A percentile compares a stretch with the other conserved stretches of the same genome.
Evolutionary conservation across 1,140 invertebrate genomes (phyloP).

Genomic region (Leptinotarsa texana): DNA sequence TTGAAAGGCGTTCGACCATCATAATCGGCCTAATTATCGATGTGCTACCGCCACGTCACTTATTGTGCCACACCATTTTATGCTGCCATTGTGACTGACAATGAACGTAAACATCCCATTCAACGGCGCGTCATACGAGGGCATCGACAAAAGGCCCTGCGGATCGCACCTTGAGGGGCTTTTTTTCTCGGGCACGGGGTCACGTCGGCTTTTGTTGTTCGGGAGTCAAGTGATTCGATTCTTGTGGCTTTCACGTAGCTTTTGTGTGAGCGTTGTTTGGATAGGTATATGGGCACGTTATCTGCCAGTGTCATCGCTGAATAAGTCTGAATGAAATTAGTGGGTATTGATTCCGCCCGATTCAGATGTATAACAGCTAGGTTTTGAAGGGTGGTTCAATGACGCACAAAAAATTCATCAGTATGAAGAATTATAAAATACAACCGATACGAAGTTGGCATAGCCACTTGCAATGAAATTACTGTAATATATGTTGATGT

Average conservation of each 20-base stretch:
- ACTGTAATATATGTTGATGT: too few relatives aligned
- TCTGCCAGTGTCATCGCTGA: slow-evolving; percentile 14
- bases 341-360: background rate
- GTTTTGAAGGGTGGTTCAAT: too few relatives aligned
- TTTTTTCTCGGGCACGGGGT: slow-evolving; percentile 22
- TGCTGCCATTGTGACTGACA: slow-evolving; percentile 20
- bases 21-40: slow-evolving; percentile 24
- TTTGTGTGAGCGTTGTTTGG: slow-evolving; percentile 4
- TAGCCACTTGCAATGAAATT: too few relatives aligned
- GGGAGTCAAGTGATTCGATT: slow-evolving; percentile 20
- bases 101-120: slow-evolving; percentile 19
- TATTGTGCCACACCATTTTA: slow-evolving; percentile 20
- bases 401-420: too few relatives aligned
- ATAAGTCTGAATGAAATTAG: slow-evolving; percentile 12
- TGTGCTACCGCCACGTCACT: slow-evolving; percentile 4
- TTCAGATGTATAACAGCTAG: background rate
- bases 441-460: too few relatives aligned
- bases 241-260: background rate
- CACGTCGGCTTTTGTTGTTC: slow-evolving; percentile 9
- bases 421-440: too few relatives aligned
- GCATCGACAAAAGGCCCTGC: slow-evolving; percentile 5
- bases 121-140: background rate
- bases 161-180: slow-evolving; percentile 9
- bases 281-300: background rate
- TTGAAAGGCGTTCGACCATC: background rate